Percentiles rank a stretch among this genome's conserved stretches.
Conservation (phyloP, 2,797 vertebrate genomes). For the Dromococcyx pavoninus region DNA sequence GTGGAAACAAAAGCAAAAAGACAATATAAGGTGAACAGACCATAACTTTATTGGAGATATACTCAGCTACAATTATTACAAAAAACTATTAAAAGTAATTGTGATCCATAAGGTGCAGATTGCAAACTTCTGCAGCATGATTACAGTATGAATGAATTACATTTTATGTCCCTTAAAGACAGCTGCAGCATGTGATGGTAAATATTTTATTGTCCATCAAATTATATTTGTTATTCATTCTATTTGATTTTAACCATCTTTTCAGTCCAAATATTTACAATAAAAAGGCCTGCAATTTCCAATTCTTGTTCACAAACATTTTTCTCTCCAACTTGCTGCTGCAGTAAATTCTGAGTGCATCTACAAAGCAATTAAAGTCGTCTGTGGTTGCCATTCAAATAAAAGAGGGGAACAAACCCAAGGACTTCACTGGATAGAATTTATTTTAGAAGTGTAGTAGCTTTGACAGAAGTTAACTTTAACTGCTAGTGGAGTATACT, state of each 20-base stretch:
- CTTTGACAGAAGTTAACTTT: constrained; percentile 59
- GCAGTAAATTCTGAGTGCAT: constrained; percentile 74
- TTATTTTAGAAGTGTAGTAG: constrained; percentile 51
- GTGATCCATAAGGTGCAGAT: constrained; percentile 94
- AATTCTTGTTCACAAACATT: constrained; percentile 68
- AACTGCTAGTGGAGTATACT: constrained; percentile 69
- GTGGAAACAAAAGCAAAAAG: not conserved
- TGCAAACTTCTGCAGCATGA: constrained; percentile 86
- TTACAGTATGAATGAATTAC: constrained; percentile 79
- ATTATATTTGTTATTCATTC: constrained; percentile 74
- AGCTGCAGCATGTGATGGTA: constrained; percentile 83
- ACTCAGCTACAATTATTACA: constrained; percentile 92
- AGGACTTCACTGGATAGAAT: constrained; percentile 45
- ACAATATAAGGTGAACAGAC: constrained; percentile 80
- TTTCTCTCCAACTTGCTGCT: constrained; percentile 74
- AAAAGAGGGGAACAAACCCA: constrained; percentile 42
- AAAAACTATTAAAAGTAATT: constrained; percentile 84
- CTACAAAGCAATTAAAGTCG: constrained; percentile 69
- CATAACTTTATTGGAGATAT: constrained; percentile 97
- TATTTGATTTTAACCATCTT: constrained; percentile 79
- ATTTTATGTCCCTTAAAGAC: constrained; percentile 76
- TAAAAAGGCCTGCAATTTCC: constrained; percentile 76
- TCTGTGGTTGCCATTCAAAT: constrained; percentile 71
- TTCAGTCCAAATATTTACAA: constrained; percentile 78
- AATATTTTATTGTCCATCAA: constrained; percentile 77